Evolutionary conservation across 2,113 vertebrate genomes (phyloP).

Genomic region (Syngnathus floridae): DNA sequence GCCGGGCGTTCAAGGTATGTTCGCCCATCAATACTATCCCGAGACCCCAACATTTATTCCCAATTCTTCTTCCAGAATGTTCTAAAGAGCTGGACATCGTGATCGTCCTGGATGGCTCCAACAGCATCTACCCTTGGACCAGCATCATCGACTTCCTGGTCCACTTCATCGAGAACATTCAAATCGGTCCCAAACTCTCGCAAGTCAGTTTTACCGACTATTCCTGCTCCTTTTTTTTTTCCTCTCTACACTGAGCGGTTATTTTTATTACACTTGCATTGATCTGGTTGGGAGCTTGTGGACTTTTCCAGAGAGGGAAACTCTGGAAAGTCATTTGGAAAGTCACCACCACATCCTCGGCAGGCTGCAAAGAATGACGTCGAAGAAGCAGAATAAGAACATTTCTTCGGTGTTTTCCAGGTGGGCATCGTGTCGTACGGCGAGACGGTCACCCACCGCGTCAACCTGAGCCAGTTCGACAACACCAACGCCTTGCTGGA

Average conservation of each 20-base stretch:
- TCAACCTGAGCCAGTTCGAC: constrained; percentile 84
- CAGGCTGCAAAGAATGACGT: constrained; percentile 29
- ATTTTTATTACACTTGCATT: constrained; percentile 46
- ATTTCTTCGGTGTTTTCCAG: constrained; percentile 62
- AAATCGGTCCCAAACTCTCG: constrained; percentile 81
- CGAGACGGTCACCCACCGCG: constrained; percentile 80
- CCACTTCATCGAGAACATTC: constrained; percentile 78
- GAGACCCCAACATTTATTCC: constrained; percentile 9
- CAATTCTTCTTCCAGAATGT: constrained; percentile 75
- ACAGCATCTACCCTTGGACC: constrained; percentile 93
- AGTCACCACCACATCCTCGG: constrained; percentile 52
- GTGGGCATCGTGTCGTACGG: constrained; percentile 95
- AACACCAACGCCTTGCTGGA: constrained; percentile 72
- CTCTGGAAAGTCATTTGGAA: constrained; percentile 61
- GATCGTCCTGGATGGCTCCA: constrained; percentile 92
- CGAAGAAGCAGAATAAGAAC: not conserved
- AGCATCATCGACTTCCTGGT: constrained; percentile 79
- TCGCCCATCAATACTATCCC: constrained; percentile 27
- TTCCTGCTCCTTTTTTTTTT: constrained; percentile 17
- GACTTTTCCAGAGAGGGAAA: constrained; percentile 58
- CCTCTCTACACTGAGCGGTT: constrained; percentile 17
- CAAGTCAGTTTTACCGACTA: constrained; percentile 70
- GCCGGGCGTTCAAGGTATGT: constrained; percentile 81
- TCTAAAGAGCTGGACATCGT: constrained; percentile 84
- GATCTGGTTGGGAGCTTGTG: constrained; percentile 28